Evolutionary conservation across 2,797 vertebrate genomes (phyloP).

Genomic region (Peromyscus aztecus): DNA sequence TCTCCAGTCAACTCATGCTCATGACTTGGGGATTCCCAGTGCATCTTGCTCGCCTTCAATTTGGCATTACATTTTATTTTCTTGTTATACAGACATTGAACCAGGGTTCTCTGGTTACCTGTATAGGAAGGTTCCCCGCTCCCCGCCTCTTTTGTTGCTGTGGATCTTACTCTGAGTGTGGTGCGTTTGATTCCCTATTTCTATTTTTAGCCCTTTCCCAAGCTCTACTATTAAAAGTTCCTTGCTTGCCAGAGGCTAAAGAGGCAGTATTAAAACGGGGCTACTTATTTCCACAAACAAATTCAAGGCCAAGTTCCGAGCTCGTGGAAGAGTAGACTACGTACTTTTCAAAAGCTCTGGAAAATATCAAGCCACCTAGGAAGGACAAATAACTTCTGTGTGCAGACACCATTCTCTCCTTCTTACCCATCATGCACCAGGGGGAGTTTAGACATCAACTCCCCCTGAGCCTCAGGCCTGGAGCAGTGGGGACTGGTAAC

Average conservation of each 20-base stretch:
- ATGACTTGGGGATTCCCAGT: background rate
- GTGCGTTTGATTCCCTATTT: background rate
- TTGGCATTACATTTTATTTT: background rate
- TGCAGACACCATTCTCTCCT: background rate
- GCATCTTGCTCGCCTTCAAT: background rate
- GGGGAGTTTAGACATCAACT: background rate
- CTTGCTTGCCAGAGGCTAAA: conserved; percentile 46
- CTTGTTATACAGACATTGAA: background rate
- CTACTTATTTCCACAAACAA: conserved; percentile 59
- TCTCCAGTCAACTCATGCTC: background rate
- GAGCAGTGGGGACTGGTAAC: background rate
- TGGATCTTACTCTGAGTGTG: background rate
- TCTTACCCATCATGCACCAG: background rate
- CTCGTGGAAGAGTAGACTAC: background rate
- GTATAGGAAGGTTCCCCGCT: background rate
- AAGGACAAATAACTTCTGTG: conserved; percentile 26
- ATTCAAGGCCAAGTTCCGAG: conserved; percentile 56
- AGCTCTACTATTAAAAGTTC: conserved; percentile 59
- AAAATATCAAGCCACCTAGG: background rate
- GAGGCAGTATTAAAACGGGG: conserved; percentile 61
- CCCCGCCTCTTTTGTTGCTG: too few species aligned
- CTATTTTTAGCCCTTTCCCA: conserved; percentile 67
- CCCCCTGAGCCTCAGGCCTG: background rate
- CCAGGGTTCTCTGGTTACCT: background rate
- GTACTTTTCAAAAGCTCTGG: conserved; percentile 52